A percentile compares a stretch with the other conserved stretches of the same genome.
Conservation (phyloP, 2,797 vertebrate species). For the Salarias fasciatus region DNA sequence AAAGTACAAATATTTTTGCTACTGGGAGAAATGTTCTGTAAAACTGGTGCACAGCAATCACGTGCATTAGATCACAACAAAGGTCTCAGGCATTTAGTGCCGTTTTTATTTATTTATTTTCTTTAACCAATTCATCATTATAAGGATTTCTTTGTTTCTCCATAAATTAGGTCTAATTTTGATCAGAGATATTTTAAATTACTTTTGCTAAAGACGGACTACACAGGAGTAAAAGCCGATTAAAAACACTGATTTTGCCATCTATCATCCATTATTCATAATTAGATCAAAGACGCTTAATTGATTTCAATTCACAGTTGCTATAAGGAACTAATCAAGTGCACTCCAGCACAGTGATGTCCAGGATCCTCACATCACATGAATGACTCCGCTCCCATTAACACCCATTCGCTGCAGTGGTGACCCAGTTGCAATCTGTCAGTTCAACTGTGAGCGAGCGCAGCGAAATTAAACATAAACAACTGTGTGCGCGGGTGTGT, state of each 20-base stretch:
- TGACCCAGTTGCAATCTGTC: constrained; percentile 69
- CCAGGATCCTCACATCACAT: constrained; percentile 72
- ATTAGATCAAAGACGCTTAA: constrained; percentile 61
- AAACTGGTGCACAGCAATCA: neutral
- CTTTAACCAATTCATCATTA: constrained; percentile 9
- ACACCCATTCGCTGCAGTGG: constrained; percentile 75
- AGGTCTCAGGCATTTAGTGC: neutral
- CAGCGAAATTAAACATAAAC: constrained; percentile 55
- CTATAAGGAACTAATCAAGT: constrained; percentile 65
- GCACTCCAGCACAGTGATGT: constrained; percentile 56
- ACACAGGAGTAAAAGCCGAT: constrained; percentile 21
- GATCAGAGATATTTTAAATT: constrained; percentile 61
- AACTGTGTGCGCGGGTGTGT: constrained; percentile 7
- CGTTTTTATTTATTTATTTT: neutral
- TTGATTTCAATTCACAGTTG: constrained; percentile 61
- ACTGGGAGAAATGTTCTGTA: constrained; percentile 1
- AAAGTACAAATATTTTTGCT: constrained; percentile 5
- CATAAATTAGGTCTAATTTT: constrained; percentile 13
- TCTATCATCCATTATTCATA: constrained; percentile 73
- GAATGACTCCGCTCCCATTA: constrained; percentile 75
- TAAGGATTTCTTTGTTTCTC: constrained; percentile 12
- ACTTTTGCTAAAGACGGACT: constrained; percentile 45
- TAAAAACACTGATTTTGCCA: constrained; percentile 63
- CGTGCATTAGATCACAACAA: neutral
- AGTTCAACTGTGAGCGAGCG: constrained; percentile 58